Evolutionary conservation across 23 tunicate genomes (phyloP).

Genomic region (Diplosoma virens): DNA sequence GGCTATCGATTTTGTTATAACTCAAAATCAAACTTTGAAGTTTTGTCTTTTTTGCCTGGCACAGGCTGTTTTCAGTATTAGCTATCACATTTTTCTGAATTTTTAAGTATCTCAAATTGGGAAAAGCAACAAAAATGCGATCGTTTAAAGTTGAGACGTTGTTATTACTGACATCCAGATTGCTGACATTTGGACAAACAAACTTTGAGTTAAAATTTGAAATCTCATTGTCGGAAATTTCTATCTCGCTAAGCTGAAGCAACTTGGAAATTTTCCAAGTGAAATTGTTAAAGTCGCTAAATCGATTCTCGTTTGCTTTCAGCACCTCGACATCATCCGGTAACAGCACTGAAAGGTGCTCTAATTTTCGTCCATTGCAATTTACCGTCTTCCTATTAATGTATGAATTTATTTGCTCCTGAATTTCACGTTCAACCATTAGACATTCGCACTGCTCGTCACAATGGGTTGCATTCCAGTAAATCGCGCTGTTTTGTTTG

Average conservation of each 20-base stretch:
- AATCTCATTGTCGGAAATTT: background rate
- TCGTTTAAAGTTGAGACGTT: background rate
- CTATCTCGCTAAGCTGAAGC: background rate
- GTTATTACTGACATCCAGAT: background rate
- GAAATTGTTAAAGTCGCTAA: background rate
- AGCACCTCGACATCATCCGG: conserved; percentile 16
- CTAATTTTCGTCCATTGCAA: conserved; percentile 3
- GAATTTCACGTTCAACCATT: background rate
- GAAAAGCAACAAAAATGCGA: background rate
- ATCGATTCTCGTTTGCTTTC: background rate
- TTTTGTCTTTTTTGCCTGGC: background rate
- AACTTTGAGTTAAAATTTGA: background rate
- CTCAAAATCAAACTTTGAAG: background rate
- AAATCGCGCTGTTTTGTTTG: background rate
- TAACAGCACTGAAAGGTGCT: background rate
- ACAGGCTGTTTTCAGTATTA: background rate
- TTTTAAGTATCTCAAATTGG: background rate
- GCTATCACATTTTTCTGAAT: background rate
- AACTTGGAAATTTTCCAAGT: background rate
- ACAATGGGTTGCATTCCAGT: background rate
- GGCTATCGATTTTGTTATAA: conserved; percentile 3
- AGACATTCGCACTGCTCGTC: background rate
- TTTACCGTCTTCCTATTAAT: background rate
- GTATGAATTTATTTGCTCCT: background rate
- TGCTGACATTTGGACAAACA: background rate